phyloP scores from a whole-genome alignment of 2,888 invertebrate species.

The Drosophila kanekoi region DNA sequence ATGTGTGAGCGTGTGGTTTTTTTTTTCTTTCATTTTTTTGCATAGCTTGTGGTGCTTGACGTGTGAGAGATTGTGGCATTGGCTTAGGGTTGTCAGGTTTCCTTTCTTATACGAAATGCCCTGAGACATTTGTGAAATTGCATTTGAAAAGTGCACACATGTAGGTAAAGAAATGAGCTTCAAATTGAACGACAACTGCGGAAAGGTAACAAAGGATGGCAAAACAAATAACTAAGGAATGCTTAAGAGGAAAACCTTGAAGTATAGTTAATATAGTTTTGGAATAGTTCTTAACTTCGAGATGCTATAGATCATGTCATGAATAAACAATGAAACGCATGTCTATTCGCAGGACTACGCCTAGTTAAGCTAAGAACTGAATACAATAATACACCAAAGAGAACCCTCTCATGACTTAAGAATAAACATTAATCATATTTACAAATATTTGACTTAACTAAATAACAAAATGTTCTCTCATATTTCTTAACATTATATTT shows the following conservation, averaged over 20 bases:
- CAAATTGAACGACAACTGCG: conserved; percentile 8
- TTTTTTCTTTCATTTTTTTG: conserved; percentile 28
- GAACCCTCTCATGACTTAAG: no score
- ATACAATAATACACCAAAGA: no score
- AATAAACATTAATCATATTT: no score
- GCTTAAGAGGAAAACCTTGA: background rate
- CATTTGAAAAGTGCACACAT: conserved; percentile 28
- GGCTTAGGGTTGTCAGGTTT: conserved; percentile 65
- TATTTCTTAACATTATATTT: no score
- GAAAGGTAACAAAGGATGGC: conserved; percentile 6
- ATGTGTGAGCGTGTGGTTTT: conserved; percentile 22
- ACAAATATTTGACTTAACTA: no score
- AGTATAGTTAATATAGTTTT: no score
- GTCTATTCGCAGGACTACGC: no score
- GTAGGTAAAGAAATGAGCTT: background rate
- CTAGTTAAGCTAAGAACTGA: no score
- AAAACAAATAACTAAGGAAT: background rate
- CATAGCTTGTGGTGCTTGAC: conserved; percentile 58
- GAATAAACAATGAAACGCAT: no score
- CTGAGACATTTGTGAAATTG: conserved; percentile 41
- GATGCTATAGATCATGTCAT: no score
- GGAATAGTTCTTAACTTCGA: no score
- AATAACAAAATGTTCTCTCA: no score
- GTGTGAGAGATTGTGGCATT: conserved; percentile 55
- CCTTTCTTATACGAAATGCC: conserved; percentile 25